Base-by-base conservation (phyloP, 1,140 invertebrate genomes). In the Drosophila elegans region DNA sequence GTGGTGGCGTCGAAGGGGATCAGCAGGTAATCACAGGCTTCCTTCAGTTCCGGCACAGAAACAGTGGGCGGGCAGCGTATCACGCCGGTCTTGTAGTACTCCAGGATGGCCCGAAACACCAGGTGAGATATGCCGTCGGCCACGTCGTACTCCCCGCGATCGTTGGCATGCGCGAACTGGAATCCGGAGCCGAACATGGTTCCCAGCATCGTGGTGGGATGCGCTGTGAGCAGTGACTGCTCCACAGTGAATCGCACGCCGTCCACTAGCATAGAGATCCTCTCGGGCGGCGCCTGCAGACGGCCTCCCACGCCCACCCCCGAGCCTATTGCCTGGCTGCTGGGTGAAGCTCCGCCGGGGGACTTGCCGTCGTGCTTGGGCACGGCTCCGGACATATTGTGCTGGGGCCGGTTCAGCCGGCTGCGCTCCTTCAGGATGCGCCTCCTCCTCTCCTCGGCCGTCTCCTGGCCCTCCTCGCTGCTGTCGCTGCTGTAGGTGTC, bases 11-110 rank as follows among this genome's bases (percentile, higher is more conserved):
- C 98, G 93, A 99, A 99, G 16, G 99, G 99, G 84, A 99, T 96
- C 2, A 99, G 94, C 32, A 99, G 93, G 93, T 99, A 99, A 93
- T 99, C 99, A 92, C 99, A 99, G 25, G 99, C 99, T 93, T 99
- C 99, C 53, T 98, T 93, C 39, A 99, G 93, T 93, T 99, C 99
- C 90, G 98, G 97, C 11, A 99, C 97, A 3, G 96, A 95, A 3
- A 98, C 96, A 48, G 95, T 95, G 3, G 94, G 94, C 3, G 97
- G 97, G 91, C 97, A 98, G 39, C 96, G 94, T 52, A 99, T 97
- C 1, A 96, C 92, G 4, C 97, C 97, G 59, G 95, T 95, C 72
- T 97, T 96, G 93, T 99, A 99, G 93, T 97, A 99, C 74, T 99
- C 99, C 80, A 99, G 93, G 84, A 99, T 98, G 0, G 98, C 96